Base-by-base conservation (phyloP, 2,797 vertebrate genomes). In the Coregonus suidteri region DNA sequence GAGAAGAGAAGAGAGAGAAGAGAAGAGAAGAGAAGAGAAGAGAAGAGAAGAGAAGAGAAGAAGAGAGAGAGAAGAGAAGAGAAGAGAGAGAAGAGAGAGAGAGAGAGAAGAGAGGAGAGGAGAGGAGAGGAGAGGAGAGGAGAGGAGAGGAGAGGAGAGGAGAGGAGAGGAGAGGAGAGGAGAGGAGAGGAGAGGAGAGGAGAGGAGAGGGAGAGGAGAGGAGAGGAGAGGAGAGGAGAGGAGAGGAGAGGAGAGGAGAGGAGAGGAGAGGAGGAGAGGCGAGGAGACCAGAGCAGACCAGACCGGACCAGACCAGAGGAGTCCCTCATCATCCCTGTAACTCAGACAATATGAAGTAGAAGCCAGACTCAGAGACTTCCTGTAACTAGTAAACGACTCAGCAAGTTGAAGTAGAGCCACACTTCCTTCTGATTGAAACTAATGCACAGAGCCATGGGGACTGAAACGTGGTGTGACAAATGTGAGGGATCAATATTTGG, bases 361-460 rank as follows among this genome's bases (percentile, higher is more conserved):
- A 6, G 54, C 16, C 16, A 56, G 54, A 56, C 5, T n/a, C 54
- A 56, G 51, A 56, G 54, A n/a, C 54, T 56, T 56, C 4, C 15
- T 56, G 4, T 1, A 56, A 18, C 54, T 18, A 56, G 54, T 16
- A 56, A 16, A 56, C 1, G 54, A 14, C 3, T 53, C 6, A n/a
- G 68, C 37, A 37, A 25, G n/a, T 64, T 25, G 11, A 3, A 3
- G 25, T 72, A 53, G 51, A 15, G 51, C 14, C 2, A 54, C 6
- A 20, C 31, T 68, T 16, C 9, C 34, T 68, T 69, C 20, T 37
- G 59, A 66, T 77, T 77, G 47, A 77, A 73, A 72, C 47, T 16
- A 73, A 73, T 73, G 35, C 31, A 67, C 4, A 6, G 30, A n/a
- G 14, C 18, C 15, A 20, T 16, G 3, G 56, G 41, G 53, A 11